Evolutionary conservation across 2,113 vertebrate genomes (phyloP), one percentile per base, ranked within the genome.

Genomic region (Coregonus clupeaformis): DNA sequence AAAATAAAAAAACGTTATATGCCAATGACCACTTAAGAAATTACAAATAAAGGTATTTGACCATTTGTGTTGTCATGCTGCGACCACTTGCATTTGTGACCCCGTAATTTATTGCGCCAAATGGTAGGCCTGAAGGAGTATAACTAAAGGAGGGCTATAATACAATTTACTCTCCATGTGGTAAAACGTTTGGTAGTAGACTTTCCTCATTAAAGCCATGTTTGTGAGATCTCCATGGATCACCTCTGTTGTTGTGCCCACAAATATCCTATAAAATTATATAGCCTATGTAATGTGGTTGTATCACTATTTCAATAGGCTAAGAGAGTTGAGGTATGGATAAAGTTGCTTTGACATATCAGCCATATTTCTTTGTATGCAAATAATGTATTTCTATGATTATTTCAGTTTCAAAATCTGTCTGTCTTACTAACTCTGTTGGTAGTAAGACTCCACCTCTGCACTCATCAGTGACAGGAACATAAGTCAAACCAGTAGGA

Each of bases 31-130:
- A 29, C n/a, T 20, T 13, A 64, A 27, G 36, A 42, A 82, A 65
- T 76, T 64, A 77, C 74, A 81, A 42, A 42, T 42, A 12, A 42
- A 42, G 25, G 9, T 62, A 29, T 63, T 7, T 30, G 76, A 80
- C 90, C 91, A 89, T 92, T 91, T 93, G 90, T 89, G 81, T 74
- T 76, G 79, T 78, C 82, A 84, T 25, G 74, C 80, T 74, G 80
- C 36, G 9, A 42, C 36, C 36, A 9, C 71, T 85, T 77, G 77
- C 80, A 84, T 87, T 90, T 91, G 89, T 89, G 88, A 85, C 88
- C 42, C 65, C 42, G 77, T 83, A 84, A 86, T 91, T 92, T 89
- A 92, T 91, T 87, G 87, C 81, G 68, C 88, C 92, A 93, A 93
- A 93, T 92, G 92, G 92, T 88, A 82, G 77, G 72, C 81, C 64